phyloP scores from a whole-genome alignment of 1,140 invertebrate genomes.

The Rhagoletis zephyria region DNA sequence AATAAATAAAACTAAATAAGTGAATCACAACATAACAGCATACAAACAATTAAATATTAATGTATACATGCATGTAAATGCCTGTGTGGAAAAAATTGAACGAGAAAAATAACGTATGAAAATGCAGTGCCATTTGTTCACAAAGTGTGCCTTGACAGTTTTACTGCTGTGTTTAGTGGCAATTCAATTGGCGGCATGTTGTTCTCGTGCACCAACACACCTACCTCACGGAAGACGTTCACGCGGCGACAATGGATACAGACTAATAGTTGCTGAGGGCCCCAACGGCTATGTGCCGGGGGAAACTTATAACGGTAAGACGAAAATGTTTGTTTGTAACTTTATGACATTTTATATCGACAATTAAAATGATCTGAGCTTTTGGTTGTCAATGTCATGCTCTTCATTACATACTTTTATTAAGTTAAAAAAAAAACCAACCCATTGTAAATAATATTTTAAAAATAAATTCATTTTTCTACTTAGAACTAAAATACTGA shows the following conservation, averaged over 20 bases:
- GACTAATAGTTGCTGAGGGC: constrained; percentile 83
- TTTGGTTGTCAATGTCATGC: background rate
- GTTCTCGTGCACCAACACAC: constrained; percentile 69
- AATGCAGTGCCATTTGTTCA: constrained; percentile 34
- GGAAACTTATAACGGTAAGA: constrained; percentile 83
- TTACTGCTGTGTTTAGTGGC: constrained; percentile 57
- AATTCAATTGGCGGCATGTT: constrained; percentile 62
- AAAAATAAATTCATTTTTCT: constrained; percentile 19
- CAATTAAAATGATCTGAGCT: no score
- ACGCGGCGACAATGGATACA: constrained; percentile 86
- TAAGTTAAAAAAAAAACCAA: background rate
- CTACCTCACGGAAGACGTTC: constrained; percentile 71
- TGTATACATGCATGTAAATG: background rate
- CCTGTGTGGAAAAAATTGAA: background rate
- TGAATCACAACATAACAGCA: background rate
- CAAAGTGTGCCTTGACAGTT: constrained; percentile 40
- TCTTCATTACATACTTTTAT: background rate
- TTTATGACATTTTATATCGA: no score
- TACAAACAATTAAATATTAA: background rate
- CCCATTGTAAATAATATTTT: background rate
- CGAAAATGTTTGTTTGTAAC: background rate
- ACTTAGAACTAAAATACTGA: constrained; percentile 36
- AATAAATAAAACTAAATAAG: background rate
- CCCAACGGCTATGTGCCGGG: constrained; percentile 85
- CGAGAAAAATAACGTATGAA: background rate